A percentile compares a stretch with the other conserved stretches of the same genome.
Evolutionary conservation across 2,888 invertebrate genomes (phyloP).

Genomic region (Eumerus sabulonum): DNA sequence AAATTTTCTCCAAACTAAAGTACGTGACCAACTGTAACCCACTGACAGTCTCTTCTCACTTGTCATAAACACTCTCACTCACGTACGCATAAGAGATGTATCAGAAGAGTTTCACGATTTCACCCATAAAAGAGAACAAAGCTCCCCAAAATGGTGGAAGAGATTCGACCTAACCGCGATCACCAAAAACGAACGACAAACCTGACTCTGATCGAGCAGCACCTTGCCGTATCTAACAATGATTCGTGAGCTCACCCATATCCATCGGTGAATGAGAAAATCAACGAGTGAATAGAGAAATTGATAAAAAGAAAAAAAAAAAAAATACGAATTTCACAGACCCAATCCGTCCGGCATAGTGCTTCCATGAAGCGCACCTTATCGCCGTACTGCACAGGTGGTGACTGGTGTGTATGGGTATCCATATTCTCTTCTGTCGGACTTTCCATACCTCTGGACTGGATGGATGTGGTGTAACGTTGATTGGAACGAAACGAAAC

Average conservation of each 20-base stretch:
- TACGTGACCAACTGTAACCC: constrained; percentile 30
- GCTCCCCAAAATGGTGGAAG: constrained; percentile 44
- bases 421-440: constrained; percentile 36
- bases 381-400: too few relatives aligned
- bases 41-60: constrained; percentile 2
- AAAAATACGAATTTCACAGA: background rate
- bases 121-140: constrained; percentile 55
- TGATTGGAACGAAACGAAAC: too few relatives aligned
- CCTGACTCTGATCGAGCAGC: constrained; percentile 27
- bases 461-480: too few relatives aligned
- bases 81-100: constrained; percentile 33
- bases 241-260: constrained; percentile 17
- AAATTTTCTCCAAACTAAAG: constrained; percentile 15
- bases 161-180: constrained; percentile 21
- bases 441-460: constrained; percentile 52
- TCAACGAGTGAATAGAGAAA: constrained; percentile 29
- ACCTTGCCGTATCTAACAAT: constrained; percentile 5
- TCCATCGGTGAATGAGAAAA: constrained; percentile 55
- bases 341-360: too few relatives aligned
- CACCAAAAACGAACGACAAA: constrained; percentile 1
- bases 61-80: constrained; percentile 41
- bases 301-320: constrained; percentile 22
- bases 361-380: too few relatives aligned
- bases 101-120: constrained; percentile 47
- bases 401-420: background rate